Conservation (phyloP, 1,140 invertebrate genomes). For the Ridgeia piscesae region DNA sequence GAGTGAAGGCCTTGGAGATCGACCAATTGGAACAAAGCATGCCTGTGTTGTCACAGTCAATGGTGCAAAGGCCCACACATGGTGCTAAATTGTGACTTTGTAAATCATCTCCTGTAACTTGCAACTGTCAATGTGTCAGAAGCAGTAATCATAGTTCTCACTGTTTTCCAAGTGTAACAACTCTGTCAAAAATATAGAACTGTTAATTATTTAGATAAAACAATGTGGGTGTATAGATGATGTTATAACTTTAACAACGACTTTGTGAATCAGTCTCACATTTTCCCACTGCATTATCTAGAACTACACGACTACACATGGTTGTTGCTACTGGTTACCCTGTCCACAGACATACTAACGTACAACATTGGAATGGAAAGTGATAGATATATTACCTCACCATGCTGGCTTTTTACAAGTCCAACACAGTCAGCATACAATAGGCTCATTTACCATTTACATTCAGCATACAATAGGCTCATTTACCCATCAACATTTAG, state of each 20-base stretch:
- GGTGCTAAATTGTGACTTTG: too few relatives aligned
- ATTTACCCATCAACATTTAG: background rate
- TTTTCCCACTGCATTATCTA: background rate
- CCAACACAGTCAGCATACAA: background rate
- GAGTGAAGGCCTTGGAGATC: too few relatives aligned
- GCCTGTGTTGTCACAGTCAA: too few relatives aligned
- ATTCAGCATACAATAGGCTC: background rate
- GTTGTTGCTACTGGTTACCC: background rate
- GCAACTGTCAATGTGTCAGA: too few relatives aligned
- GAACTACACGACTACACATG: background rate
- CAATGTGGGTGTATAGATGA: background rate
- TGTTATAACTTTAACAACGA: background rate
- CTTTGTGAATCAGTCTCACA: background rate
- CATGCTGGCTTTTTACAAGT: background rate
- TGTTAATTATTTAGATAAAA: too few relatives aligned
- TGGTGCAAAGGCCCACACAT: too few relatives aligned
- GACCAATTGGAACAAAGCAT: too few relatives aligned
- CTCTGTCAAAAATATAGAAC: too few relatives aligned
- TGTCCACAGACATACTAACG: background rate
- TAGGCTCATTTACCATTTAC: background rate
- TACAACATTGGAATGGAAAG: too few relatives aligned
- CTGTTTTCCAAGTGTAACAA: too few relatives aligned
- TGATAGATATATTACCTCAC: background rate
- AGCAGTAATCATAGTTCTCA: too few relatives aligned
- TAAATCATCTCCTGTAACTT: too few relatives aligned